phyloP scores from a whole-genome alignment of 2,113 vertebrate genomes.

The Raja brachyura region DNA sequence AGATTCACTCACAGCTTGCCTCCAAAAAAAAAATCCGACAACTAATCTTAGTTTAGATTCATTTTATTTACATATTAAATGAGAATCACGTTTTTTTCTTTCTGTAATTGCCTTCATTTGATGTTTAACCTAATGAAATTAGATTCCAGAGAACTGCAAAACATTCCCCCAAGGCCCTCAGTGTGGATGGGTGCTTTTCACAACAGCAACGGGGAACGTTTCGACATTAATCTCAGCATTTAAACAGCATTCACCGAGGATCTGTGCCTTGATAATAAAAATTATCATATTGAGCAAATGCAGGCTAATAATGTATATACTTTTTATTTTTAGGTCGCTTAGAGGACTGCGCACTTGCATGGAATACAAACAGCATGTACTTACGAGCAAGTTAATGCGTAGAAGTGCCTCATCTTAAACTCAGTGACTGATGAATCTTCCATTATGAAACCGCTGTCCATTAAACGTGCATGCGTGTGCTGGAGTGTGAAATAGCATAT shows the following conservation, averaged over 20 bases:
- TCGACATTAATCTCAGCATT: background rate
- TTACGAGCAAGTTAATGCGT: background rate
- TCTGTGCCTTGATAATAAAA: background rate
- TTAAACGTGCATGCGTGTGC: background rate
- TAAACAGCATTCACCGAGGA: background rate
- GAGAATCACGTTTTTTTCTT: background rate
- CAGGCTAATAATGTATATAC: background rate
- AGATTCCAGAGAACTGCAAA: slow-evolving; percentile 25
- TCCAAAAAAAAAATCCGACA: background rate
- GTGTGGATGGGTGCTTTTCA: background rate
- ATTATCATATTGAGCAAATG: background rate
- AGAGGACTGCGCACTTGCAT: background rate
- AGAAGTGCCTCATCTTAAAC: background rate
- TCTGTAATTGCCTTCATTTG: slow-evolving; percentile 21
- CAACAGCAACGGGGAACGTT: background rate
- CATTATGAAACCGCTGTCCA: background rate
- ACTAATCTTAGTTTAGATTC: background rate
- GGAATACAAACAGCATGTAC: background rate
- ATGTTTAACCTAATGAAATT: slow-evolving; percentile 35
- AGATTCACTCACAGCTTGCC: background rate
- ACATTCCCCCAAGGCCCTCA: slow-evolving; percentile 9
- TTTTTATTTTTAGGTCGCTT: background rate
- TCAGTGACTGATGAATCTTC: background rate
- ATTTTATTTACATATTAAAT: slow-evolving; percentile 36
- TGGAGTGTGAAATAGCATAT: slow-evolving; percentile 9